phyloP scores from a whole-genome alignment of 2,113 vertebrate species.

The Nematolebias whitei region DNA sequence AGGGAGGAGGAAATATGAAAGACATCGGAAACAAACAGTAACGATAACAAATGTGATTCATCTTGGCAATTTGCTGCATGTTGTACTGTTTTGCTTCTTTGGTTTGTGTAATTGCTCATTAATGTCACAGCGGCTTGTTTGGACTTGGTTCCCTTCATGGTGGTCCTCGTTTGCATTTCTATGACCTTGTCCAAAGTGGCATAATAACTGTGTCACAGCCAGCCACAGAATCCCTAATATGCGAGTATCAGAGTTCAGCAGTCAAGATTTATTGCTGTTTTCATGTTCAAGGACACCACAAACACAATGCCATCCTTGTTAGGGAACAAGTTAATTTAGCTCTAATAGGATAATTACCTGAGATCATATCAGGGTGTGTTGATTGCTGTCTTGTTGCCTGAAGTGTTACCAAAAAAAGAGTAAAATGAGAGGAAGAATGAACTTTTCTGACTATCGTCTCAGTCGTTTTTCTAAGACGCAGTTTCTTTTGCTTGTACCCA shows the following conservation, averaged over 20 bases:
- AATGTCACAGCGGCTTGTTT: slow-evolving; percentile 13
- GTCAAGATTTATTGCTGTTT: slow-evolving; percentile 10
- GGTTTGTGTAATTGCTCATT: slow-evolving; percentile 16
- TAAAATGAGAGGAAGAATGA: neutral
- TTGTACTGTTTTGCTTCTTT: neutral
- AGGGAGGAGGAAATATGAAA: slow-evolving; percentile 11
- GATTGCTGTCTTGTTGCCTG: slow-evolving; percentile 28
- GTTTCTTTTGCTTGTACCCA: slow-evolving; percentile 29
- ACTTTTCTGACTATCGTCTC: slow-evolving; percentile 1
- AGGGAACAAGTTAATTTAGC: slow-evolving; percentile 40
- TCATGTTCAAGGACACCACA: slow-evolving; percentile 42
- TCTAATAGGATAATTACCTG: slow-evolving; percentile 54
- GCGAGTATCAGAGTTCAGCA: slow-evolving; percentile 29
- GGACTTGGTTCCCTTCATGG: neutral
- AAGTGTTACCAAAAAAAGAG: slow-evolving; percentile 1
- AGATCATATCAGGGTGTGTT: slow-evolving; percentile 47
- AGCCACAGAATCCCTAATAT: slow-evolving; percentile 39
- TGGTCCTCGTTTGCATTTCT: slow-evolving; percentile 28
- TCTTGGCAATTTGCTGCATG: neutral
- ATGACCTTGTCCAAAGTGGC: slow-evolving; percentile 24
- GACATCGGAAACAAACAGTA: slow-evolving; percentile 13
- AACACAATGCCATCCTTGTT: slow-evolving; percentile 30
- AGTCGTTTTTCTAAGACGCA: slow-evolving; percentile 33
- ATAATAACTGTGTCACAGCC: slow-evolving; percentile 27
- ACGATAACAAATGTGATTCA: slow-evolving; percentile 7